A percentile compares a stretch with the other conserved stretches of the same genome.
These are phyloP conservation scores for Bungarus multicinctus DNA, from an alignment of 2,113 vertebrate genomes.

Conservation along the genomic window DNA sequence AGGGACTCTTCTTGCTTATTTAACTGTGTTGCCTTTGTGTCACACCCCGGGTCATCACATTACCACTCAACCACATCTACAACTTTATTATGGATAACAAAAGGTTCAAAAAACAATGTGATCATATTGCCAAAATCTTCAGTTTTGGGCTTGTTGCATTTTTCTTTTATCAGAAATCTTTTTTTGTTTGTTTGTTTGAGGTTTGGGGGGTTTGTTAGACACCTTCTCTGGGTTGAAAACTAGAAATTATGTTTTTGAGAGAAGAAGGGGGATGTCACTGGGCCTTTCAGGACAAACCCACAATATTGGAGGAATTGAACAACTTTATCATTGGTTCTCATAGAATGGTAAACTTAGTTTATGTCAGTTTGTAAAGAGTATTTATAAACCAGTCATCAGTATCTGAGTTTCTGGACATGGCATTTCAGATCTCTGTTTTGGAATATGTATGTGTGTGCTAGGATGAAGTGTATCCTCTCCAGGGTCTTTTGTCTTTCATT, in stretches of 20 bases:
- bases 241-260: slow-evolving; percentile 18
- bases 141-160: neutral
- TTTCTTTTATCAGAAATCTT: neutral
- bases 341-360: slow-evolving; percentile 30
- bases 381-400: slow-evolving; percentile 39
- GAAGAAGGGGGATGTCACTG: slow-evolving; percentile 26
- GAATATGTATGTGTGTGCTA: neutral
- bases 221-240: neutral
- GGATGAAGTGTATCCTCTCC: slow-evolving; percentile 22
- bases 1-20: no score
- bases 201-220: neutral
- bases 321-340: slow-evolving; percentile 21
- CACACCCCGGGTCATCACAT: no score
- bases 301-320: neutral
- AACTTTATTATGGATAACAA: neutral
- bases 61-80: neutral
- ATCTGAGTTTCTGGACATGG: neutral
- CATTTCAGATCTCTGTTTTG: slow-evolving; percentile 12
- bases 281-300: slow-evolving; percentile 28
- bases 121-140: neutral
- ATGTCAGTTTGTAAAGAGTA: slow-evolving; percentile 33
- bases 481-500: neutral
- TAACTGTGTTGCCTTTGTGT: no score
- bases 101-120: neutral
- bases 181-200: neutral